phyloP scores from a whole-genome alignment of 2,888 invertebrate species.

The Gandaritis pyraliata region DNA sequence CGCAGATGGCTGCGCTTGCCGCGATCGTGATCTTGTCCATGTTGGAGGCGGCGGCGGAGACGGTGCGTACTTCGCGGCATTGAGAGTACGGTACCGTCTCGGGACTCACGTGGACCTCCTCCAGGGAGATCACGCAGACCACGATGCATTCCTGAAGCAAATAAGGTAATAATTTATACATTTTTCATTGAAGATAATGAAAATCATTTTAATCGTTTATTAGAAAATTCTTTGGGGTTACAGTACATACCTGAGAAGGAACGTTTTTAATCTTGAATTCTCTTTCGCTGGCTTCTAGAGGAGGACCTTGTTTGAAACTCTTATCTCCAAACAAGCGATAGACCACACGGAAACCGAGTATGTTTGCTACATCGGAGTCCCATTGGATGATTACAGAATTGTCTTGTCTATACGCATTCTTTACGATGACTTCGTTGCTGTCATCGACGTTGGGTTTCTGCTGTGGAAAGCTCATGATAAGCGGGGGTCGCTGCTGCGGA shows the following conservation, averaged over 20 bases:
- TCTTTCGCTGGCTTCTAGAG: constrained; percentile 93
- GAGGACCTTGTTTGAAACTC: constrained; percentile 95
- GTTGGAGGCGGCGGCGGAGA: constrained; percentile 92
- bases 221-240: constrained; percentile 6
- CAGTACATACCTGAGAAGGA: constrained; percentile 88
- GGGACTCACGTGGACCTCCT: constrained; percentile 94
- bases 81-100: constrained; percentile 93
- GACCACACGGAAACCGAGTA: constrained; percentile 94
- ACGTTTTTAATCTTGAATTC: constrained; percentile 97
- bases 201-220: too few species aligned
- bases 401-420: constrained; percentile 93
- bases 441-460: constrained; percentile 87
- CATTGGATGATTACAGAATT: constrained; percentile 95
- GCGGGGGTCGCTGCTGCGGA: constrained; percentile 87
- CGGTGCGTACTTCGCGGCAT: constrained; percentile 95
- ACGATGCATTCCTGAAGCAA: constrained; percentile 92
- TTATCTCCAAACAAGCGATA: constrained; percentile 95
- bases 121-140: constrained; percentile 95
- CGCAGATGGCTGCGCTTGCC: constrained; percentile 96
- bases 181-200: not conserved
- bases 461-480: constrained; percentile 89
- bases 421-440: constrained; percentile 91
- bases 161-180: constrained; percentile 5
- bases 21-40: constrained; percentile 98
- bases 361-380: constrained; percentile 94